Evolutionary conservation across 2,888 invertebrate genomes (phyloP), one percentile per base, ranked within the genome.

Genomic region (Clitarchus hookeri): DNA sequence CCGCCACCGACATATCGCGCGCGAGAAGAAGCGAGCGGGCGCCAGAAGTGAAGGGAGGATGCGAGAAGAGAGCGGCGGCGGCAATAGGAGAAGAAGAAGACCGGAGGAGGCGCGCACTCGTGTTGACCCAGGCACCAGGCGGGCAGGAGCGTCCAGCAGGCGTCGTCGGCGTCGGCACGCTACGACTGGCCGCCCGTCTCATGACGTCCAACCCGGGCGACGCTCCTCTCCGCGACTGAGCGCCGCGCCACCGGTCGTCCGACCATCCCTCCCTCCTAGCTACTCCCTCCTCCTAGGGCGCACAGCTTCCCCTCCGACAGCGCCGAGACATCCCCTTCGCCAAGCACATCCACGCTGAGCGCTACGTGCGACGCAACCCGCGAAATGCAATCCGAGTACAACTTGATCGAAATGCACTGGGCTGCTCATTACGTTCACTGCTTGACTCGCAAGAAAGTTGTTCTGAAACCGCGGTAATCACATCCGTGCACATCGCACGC

Each of bases 171-270:
- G 65, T 65, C 65, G 19, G 65, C 65, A 65, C 65, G 65, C 23
- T 65, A 23, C 65, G 65, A 65, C 65, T 65, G 65, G 65, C 65
- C 65, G 65, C 65, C 65, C 65, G 65, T 65, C 65, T 65, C 65
- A 65, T 65, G 65, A 65, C 65, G 65, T 48, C 48, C 48, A 65
- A 65, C 65, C 65, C 65, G 23, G 65, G n/a, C 65, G 65, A 65
- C 65, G 65, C 65, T 65, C 65, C 65, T 65, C 65, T 65, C 65
- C 65, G 65, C 65, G 65, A 65, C 65, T 65, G 65, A 48, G 48
- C 48, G 48, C 48, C 48, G 48, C 48, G 48, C 48, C 48, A 48
- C 48, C 48, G 48, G 48, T 48, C 48, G 48, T 48, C 48, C 48
- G 16, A 48, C 48, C 48, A 48, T 16, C 48, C 48, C 48, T 48